A percentile compares a stretch with the other conserved stretches of the same genome.
These are phyloP conservation scores for Drosophila nigricruria DNA, from an alignment of 2,888 invertebrate genomes.

Conservation along the genomic window DNA sequence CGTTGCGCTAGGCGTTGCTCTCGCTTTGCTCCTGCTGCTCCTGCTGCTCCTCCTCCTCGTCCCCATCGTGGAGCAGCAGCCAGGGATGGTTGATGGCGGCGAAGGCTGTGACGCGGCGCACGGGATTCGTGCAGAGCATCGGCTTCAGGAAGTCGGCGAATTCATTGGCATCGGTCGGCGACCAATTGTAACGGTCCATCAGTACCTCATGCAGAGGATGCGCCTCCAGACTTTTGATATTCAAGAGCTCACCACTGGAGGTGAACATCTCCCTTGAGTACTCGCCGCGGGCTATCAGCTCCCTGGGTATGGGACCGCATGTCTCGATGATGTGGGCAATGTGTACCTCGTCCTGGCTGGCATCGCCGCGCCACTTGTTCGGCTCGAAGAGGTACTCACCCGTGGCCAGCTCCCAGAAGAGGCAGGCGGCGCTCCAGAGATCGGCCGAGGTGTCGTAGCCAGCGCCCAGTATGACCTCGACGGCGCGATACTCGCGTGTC, in stretches of 20 bases:
- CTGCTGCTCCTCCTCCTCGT: neutral
- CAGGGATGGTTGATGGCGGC: conserved; percentile 97
- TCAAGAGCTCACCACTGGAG: conserved; percentile 95
- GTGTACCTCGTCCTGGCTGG: conserved; percentile 99
- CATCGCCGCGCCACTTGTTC: conserved; percentile 93
- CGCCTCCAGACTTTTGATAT: conserved; percentile 96
- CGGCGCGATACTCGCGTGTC: conserved; percentile 97
- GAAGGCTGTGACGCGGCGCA: conserved; percentile 94
- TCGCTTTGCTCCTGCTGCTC: neutral
- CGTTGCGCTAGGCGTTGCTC: neutral
- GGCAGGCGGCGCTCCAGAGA: conserved; percentile 99
- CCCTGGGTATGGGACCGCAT: conserved; percentile 96
- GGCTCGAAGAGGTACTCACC: conserved; percentile 99
- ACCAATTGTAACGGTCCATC: conserved; percentile 98
- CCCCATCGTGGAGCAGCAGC: conserved; percentile 87
- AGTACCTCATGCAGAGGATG: conserved; percentile 97
- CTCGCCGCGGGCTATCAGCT: conserved; percentile 95
- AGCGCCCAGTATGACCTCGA: conserved; percentile 97
- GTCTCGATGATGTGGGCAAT: conserved; percentile 99
- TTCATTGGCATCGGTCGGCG: conserved; percentile 92
- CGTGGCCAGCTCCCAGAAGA: conserved; percentile 99
- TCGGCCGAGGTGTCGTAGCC: conserved; percentile 98
- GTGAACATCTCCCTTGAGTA: conserved; percentile 97
- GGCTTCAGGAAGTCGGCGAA: conserved; percentile 97
- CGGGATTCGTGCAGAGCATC: conserved; percentile 98